A percentile compares a stretch with the other conserved stretches of the same genome.
Evolutionary conservation across 2,113 vertebrate genomes (phyloP).

Genomic region (Numenius arquata): DNA sequence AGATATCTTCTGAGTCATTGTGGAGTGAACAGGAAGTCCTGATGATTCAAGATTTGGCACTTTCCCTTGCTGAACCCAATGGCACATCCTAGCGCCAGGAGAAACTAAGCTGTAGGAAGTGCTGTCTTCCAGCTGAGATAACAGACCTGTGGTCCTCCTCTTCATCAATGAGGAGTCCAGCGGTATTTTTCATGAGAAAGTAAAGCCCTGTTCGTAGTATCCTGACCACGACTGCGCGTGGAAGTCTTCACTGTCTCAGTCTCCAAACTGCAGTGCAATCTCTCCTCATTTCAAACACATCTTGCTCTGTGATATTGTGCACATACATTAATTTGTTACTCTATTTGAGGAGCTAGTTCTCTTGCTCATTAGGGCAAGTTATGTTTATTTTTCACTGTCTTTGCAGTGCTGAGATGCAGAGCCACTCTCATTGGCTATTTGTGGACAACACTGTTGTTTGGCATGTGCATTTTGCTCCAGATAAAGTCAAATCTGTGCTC

Average conservation of each 20-base stretch:
- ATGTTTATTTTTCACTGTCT: not conserved
- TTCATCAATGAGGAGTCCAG: not conserved
- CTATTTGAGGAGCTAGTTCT: not conserved
- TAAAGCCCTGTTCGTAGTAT: not conserved
- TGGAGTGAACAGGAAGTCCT: not conserved
- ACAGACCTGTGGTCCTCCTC: not conserved
- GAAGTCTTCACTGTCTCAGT: not conserved
- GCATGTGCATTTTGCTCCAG: not conserved
- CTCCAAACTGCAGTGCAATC: not conserved
- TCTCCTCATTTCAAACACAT: not conserved
- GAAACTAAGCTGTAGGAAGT: not conserved
- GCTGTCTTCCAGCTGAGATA: not conserved
- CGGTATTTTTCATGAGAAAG: not conserved
- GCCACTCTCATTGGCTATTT: not conserved
- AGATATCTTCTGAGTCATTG: constrained; percentile 37
- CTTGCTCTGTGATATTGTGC: not conserved
- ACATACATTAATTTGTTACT: not conserved
- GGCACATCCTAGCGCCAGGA: not conserved
- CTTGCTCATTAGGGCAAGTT: not conserved
- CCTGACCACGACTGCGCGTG: not conserved
- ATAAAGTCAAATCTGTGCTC: not conserved
- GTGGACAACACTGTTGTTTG: not conserved
- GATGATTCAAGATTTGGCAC: constrained; percentile 52
- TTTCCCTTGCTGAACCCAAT: constrained; percentile 1
- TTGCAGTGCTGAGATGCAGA: not conserved